These are phyloP conservation scores for Cheilosia vernalis DNA, from an alignment of 2,888 invertebrate genomes.

Conservation along the genomic window DNA sequence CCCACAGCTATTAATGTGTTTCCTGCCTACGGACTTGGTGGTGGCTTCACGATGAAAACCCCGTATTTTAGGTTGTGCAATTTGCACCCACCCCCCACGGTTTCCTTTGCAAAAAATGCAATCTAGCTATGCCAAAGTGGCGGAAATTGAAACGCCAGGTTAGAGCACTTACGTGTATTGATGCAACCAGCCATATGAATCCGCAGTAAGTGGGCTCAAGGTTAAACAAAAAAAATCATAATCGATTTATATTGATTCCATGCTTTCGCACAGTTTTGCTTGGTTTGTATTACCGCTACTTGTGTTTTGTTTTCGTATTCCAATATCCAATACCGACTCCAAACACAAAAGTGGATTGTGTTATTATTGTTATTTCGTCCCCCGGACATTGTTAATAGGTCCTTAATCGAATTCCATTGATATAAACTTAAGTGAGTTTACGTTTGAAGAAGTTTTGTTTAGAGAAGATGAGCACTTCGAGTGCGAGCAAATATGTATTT, in stretches of 20 bases:
- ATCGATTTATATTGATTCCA: conserved; percentile 46
- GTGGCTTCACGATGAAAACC: no score
- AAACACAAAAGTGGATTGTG: conserved; percentile 36
- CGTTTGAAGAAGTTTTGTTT: conserved; percentile 44
- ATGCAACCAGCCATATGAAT: conserved; percentile 30
- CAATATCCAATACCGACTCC: neutral
- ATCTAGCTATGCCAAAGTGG: conserved; percentile 29
- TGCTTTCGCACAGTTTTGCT: conserved; percentile 4
- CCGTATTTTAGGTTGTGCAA: no score
- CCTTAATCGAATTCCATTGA: conserved; percentile 25
- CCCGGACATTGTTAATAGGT: conserved; percentile 35
- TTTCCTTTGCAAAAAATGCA: conserved; percentile 21
- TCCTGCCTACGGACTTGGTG: no score
- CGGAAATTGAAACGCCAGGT: conserved; percentile 15
- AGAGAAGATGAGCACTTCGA: conserved; percentile 33
- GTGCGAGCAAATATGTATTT: conserved; percentile 35
- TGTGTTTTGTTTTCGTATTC: conserved; percentile 8
- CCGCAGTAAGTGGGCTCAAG: conserved; percentile 21
- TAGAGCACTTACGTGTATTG: neutral
- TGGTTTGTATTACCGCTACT: conserved; percentile 15
- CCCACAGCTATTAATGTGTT: no score
- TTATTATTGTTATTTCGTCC: conserved; percentile 21
- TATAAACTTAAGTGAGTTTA: conserved; percentile 50
- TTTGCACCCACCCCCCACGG: no score
- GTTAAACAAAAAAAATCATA: conserved; percentile 32